Base-by-base conservation (phyloP, 2,888 invertebrate species). In the Drosophila prolongata region DNA sequence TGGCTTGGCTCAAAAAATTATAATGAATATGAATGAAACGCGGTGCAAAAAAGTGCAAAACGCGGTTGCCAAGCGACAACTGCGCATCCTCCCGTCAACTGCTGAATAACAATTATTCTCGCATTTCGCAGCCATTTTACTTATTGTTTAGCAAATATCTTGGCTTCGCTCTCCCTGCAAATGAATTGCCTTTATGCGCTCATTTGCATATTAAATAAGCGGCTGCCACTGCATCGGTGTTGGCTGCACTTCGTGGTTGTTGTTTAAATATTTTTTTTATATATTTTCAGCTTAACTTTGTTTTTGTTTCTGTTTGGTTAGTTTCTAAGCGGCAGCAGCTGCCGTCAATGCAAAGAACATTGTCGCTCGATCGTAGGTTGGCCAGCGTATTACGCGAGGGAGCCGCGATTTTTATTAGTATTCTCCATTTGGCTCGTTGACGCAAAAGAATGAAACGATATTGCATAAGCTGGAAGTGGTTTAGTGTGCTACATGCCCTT, bases 131-230 rank as follows among this genome's bases (percentile, higher is more conserved):
- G 69, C 71, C 67, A 74, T 78, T 69, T 81, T 75, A 78, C 80
- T 78, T 85, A 82, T 82, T 84, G 82, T 75, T 84, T 74, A 80
- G 76, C 82, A 80, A 82, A 78, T 81, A 82, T 74, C 61, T 40
- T 54, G 61, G 68, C 54, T 58, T 52, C 55, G 76, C 81, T 70
- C 73, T 80, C 75, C 70, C 79, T 80, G 82, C 79, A 81, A 81
- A 87, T 88, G 85, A 85, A 87, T 87, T 82, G 88, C 77, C 80
- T 85, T 85, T 80, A 80, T 80, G 75, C 86, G 80, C 81, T 84
- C 78, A 87, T 87, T 87, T 87, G 87, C 87, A 88, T 87, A 81
- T 85, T 87, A 88, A 88, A 83, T 77, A 87, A 84, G 82, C 78
- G 70, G 70, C 76, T 49, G 61, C 53, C 66, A 58, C 75, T 64